Evolutionary conservation across 2,113 vertebrate genomes (phyloP), one percentile per base, ranked within the genome.

Genomic region (Actenoides hombroni): DNA sequence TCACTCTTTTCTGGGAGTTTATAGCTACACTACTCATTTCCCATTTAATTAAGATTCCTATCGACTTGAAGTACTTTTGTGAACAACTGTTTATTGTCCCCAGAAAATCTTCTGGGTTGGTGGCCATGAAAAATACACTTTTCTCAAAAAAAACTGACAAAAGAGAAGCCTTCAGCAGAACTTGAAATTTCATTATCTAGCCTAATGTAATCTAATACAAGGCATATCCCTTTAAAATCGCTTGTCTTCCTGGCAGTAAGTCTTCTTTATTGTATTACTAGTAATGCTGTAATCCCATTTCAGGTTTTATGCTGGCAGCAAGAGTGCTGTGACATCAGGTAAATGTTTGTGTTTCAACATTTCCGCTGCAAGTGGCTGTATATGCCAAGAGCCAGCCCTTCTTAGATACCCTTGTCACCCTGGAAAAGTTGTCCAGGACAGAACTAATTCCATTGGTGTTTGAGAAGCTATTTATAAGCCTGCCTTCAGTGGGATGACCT

Each of bases 381-480:
- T 39, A 5, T 79, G 94, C 92, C 96, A 90, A 91, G 71, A 94
- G 28, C 25, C 71, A 80, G 68, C 61, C 44, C 75, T 87, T 79
- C 90, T 83, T 63, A 44, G 44, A 42, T 82, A 83, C 93, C 71
- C 94, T 68, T 96, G 96, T 96, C 96, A 90, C 91, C 94, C 92
- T 85, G 65, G 46, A 96, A 88, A 97, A 86, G 88, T 79, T 91
- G 90, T 54, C 81, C 44, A 73, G 84, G 49, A 54, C 93, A 96
- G 94, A 97, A 91, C 77, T 97, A 97, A 97, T 97, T 97, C 80
- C 94, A 89, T 96, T 96, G 96, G 79, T 88, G 78, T 88, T 83
- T 90, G 65, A 84, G 92, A 97, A 97, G 97, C 90, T 97, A 97
- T 96, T 97, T 97, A 89, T 92, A 96, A 96, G 67, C 51, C 81